Base-by-base conservation (phyloP, 2,797 vertebrate genomes). In the Buceros bicornis region DNA sequence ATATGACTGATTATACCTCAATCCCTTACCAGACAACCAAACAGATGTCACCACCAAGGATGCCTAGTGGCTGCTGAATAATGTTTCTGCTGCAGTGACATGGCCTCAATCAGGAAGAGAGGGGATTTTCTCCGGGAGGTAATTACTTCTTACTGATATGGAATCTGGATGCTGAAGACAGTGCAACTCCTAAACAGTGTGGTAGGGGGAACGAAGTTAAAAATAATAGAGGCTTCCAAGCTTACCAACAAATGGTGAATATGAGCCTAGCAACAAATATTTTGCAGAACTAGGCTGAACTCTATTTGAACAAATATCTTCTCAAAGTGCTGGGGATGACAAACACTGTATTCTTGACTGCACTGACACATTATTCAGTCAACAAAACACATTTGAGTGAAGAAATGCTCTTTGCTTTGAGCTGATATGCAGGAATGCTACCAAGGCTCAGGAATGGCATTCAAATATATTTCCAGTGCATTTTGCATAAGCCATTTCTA, bases 11-110 rank as follows among this genome's bases (percentile, higher is more conserved):
- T 96, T 96, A 88, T 92, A 94, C 89, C 76, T 96, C 96, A 90
- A 5, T 95, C 43, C 69, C 89, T 84, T 89, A 94, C 53, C 95
- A 96, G 96, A 96, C 91, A 96, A 87, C 91, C 79, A 95, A 96
- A 94, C 93, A 97, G 92, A 96, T 96, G 95, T 97, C 95, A 90
- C 91, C 95, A 95, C 87, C 95, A 94, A 92, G 91, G 93, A 93
- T 96, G 81, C 91, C 82, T 89, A 90, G 72, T 95, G 77, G 92
- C 82, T 96, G 56, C 89, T 93, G 93, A 94, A 95, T 94, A 94
- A 93, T 66, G 61, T 90, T 94, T 89, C 95, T 97, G 87, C 83
- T 91, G 89, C 85, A 79, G 48, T 79, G 91, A 95, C 91, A 93
- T 0, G 31, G 92, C 82, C 87, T 96, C 93, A 93, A 77, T 94